Percentiles rank a stretch among this genome's conserved stretches.
phyloP scores from a whole-genome alignment of 1,140 invertebrate genomes.

The Drosophila jambulina region DNA sequence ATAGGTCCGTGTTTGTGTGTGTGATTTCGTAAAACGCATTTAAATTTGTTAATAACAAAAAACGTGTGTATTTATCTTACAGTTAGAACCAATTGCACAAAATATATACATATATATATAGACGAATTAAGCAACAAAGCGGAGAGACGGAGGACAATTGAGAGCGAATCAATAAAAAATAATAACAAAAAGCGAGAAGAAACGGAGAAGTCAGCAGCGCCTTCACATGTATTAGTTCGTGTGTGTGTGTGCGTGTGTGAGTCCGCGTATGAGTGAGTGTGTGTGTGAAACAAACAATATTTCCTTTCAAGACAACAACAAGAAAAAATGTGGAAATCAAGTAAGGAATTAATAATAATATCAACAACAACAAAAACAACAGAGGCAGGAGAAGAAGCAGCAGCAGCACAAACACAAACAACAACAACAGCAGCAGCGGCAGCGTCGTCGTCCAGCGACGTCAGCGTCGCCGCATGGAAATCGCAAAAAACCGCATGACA shows the following conservation, averaged over 20 bases:
- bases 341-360: slow-evolving; percentile 26
- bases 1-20: slow-evolving; percentile 19
- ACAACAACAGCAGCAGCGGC: slow-evolving; percentile 40
- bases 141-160: slow-evolving; percentile 19
- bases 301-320: slow-evolving; percentile 21
- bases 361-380: slow-evolving; percentile 24
- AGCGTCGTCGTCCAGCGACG: slow-evolving; percentile 34
- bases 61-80: slow-evolving; percentile 40
- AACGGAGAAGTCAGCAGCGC: slow-evolving; percentile 25
- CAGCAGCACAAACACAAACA: slow-evolving; percentile 27
- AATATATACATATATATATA: slow-evolving; percentile 32
- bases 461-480: slow-evolving; percentile 52
- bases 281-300: slow-evolving; percentile 31
- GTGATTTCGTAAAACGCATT: slow-evolving; percentile 74
- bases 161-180: slow-evolving; percentile 53
- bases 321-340: slow-evolving; percentile 59
- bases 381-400: slow-evolving; percentile 19
- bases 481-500: slow-evolving; percentile 59
- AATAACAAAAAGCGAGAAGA: slow-evolving; percentile 38
- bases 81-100: slow-evolving; percentile 62
- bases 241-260: slow-evolving; percentile 21
- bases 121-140: slow-evolving; percentile 36
- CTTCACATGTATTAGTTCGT: slow-evolving; percentile 26
- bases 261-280: slow-evolving; percentile 9
- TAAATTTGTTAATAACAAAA: slow-evolving; percentile 51